Percentiles rank a stretch among this genome's conserved stretches.
Evolutionary conservation across 1,140 invertebrate genomes (phyloP).

Genomic region (Drosophila nikananu): DNA sequence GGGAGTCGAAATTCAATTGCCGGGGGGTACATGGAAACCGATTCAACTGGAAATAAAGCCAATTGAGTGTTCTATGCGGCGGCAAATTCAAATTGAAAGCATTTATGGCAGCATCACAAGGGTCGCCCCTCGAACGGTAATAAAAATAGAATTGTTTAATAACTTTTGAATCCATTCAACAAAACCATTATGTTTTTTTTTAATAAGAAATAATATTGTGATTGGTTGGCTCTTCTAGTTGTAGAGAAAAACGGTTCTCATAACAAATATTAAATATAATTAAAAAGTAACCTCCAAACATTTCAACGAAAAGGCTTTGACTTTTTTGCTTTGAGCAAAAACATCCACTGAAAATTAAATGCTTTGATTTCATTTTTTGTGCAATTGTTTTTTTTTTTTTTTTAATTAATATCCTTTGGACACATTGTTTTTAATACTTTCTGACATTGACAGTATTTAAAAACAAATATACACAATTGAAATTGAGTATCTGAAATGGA

Average conservation of each 20-base stretch:
- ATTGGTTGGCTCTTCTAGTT: neutral
- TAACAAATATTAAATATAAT: too few species aligned
- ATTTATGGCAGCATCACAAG: conserved; percentile 51
- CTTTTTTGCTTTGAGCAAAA: neutral
- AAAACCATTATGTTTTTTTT: neutral
- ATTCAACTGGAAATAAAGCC: conserved; percentile 70
- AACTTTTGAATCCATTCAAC: neutral
- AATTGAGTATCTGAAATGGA: neutral
- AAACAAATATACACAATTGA: neutral
- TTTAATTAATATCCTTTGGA: neutral
- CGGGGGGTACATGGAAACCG: conserved; percentile 53
- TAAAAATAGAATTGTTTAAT: neutral
- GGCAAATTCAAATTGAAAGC: conserved; percentile 53
- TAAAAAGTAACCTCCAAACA: neutral
- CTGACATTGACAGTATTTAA: neutral
- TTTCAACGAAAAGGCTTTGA: neutral
- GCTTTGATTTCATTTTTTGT: neutral
- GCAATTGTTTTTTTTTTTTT: neutral
- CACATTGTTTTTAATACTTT: neutral
- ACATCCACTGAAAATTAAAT: neutral
- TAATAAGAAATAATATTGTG: neutral
- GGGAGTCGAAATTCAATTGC: conserved; percentile 36
- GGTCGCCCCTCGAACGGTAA: neutral
- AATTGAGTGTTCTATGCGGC: conserved; percentile 58
- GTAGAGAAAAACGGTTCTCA: neutral